Evolutionary conservation across 2,113 vertebrate genomes (phyloP), one percentile per base, ranked within the genome.

Genomic region (Hipposideros armiger): DNA sequence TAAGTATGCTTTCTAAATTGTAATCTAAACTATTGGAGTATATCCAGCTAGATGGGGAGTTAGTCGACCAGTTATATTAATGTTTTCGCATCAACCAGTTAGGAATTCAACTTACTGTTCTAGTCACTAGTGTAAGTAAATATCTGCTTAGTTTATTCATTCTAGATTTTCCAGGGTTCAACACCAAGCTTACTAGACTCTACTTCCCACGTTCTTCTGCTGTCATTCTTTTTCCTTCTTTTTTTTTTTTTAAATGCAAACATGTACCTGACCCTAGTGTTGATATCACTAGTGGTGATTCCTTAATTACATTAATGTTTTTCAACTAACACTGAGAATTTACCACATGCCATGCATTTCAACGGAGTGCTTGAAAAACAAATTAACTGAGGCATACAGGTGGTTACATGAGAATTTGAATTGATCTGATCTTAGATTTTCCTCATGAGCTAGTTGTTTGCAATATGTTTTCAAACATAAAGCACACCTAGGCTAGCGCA

Each of bases 41-140:
- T 62, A 8, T 72, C 32, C 6, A 85, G n/a, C 42, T 88, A 86
- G 16, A 50, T 2, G 84, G 20, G 28, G 36, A 80, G 7, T 50
- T 80, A 74, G 62, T 20, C 16, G 24, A 36, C 73, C 36, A 66
- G 40, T 91, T 92, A 50, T 45, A 72, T 11, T 77, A 73, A 83
- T 72, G 66, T 69, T 52, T 13, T 40, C 52, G 66, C 56, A 73
- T 40, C 45, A 96, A 70, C 20, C 30, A 78, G 40, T 58, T 92
- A 62, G 7, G 13, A 83, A 82, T 62, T 58, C n/a, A 52, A 56
- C 24, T 69, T 70, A 42, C 50, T 92, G 2, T 19, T 58, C 40
- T 82, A 76, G 54, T 69, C 84, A 91, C 19, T 83, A 87, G 19
- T 81, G n/a, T 80, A 86, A 95, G 24, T 64, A 91, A 91, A 26